phyloP scores from a whole-genome alignment of 2,113 vertebrate genomes.

The Ciconia boyciana region DNA sequence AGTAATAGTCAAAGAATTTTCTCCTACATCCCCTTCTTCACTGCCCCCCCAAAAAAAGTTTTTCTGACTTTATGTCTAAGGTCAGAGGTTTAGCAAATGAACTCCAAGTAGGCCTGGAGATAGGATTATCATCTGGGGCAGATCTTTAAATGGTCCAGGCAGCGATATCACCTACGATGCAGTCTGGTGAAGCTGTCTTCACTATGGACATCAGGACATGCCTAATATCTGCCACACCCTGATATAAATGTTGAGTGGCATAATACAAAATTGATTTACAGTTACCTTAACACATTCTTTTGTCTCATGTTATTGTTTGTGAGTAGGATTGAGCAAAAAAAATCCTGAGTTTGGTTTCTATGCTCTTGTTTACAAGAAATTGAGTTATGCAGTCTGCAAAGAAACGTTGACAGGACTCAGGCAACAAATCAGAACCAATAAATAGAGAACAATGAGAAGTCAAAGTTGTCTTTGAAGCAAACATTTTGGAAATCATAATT shows the following conservation, averaged over 20 bases:
- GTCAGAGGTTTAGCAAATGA: neutral
- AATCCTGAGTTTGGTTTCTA: neutral
- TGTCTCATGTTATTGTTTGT: neutral
- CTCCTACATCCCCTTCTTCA: neutral
- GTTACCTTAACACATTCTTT: neutral
- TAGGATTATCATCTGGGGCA: neutral
- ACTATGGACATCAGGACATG: neutral
- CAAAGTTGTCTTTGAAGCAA: neutral
- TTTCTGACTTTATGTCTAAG: neutral
- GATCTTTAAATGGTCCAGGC: neutral
- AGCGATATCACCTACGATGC: neutral
- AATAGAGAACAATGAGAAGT: neutral
- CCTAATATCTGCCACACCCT: neutral
- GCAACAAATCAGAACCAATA: neutral
- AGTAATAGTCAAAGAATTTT: neutral
- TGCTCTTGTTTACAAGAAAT: neutral
- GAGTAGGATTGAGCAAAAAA: neutral
- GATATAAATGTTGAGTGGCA: neutral
- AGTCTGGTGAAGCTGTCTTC: neutral
- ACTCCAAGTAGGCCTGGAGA: neutral
- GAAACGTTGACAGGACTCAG: neutral
- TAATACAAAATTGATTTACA: neutral
- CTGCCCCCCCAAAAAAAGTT: neutral
- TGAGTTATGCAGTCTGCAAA: neutral
- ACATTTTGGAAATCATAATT: neutral